phyloP scores from a whole-genome alignment of 2,888 invertebrate species.

The Stenodera caucasica region DNA sequence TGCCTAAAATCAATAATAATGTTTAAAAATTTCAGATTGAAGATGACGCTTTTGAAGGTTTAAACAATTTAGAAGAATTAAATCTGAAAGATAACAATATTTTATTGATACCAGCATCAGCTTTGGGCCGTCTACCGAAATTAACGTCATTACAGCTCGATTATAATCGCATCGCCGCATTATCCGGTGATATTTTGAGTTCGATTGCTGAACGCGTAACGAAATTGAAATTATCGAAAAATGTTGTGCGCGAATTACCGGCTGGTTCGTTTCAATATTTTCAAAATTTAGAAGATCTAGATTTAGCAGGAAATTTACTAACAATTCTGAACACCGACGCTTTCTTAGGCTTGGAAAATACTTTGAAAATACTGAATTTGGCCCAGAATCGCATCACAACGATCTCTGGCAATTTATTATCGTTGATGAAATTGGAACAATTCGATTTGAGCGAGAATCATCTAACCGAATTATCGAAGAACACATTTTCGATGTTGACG shows the following conservation, averaged over 20 bases:
- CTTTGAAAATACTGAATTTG: slow-evolving; percentile 70
- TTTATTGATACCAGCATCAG: slow-evolving; percentile 79
- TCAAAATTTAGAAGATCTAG: slow-evolving; percentile 69
- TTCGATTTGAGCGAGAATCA: slow-evolving; percentile 81
- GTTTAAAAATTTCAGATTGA: slow-evolving; percentile 66
- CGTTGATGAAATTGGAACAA: slow-evolving; percentile 65
- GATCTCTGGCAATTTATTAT: slow-evolving; percentile 66
- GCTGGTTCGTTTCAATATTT: slow-evolving; percentile 78
- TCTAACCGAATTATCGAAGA: slow-evolving; percentile 69
- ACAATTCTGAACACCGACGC: slow-evolving; percentile 72
- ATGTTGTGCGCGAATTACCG: slow-evolving; percentile 85
- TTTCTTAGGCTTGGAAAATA: slow-evolving; percentile 75
- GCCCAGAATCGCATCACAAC: slow-evolving; percentile 74
- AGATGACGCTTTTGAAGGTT: slow-evolving; percentile 83
- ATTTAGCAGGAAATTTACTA: slow-evolving; percentile 79
- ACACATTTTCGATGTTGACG: slow-evolving; percentile 68
- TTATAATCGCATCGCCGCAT: slow-evolving; percentile 83
- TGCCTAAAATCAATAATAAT: neutral
- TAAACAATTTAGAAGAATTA: slow-evolving; percentile 74
- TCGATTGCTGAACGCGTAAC: slow-evolving; percentile 72
- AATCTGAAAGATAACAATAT: slow-evolving; percentile 87
- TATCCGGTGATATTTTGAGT: slow-evolving; percentile 76
- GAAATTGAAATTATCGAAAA: slow-evolving; percentile 74
- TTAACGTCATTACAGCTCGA: slow-evolving; percentile 76
- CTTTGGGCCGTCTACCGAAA: slow-evolving; percentile 76